Evolutionary conservation across 2,888 invertebrate species (phyloP).

Genomic region (Nomada fucata): DNA sequence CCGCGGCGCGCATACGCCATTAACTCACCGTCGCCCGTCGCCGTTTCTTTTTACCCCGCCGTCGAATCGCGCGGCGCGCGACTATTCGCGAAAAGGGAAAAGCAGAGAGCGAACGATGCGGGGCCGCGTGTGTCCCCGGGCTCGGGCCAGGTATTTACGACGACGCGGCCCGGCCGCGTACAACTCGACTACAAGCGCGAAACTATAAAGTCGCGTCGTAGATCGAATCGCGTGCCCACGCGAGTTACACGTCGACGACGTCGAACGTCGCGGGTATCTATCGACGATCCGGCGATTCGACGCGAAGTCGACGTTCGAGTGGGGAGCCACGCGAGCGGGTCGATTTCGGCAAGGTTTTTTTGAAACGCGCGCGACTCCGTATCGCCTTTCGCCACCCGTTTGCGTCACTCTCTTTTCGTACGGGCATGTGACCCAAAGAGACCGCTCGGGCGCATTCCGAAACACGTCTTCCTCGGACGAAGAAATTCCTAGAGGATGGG

Average conservation of each 20-base stretch:
- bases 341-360: background rate
- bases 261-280: background rate
- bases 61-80: too few species aligned
- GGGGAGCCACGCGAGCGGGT: background rate
- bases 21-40: too few species aligned
- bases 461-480: background rate
- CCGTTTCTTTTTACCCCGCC: too few species aligned
- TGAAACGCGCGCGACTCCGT: background rate
- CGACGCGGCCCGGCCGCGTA: constrained; percentile 52
- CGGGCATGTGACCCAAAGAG: background rate
- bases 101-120: constrained; percentile 32
- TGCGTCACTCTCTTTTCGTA: background rate
- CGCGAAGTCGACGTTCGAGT: too few species aligned
- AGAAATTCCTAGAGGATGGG: background rate
- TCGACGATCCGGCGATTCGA: too few species aligned
- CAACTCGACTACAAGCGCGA: constrained; percentile 53
- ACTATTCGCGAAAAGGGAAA: background rate
- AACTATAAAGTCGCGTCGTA: constrained; percentile 15
- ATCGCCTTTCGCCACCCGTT: background rate
- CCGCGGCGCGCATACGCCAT: background rate
- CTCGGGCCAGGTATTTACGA: constrained; percentile 70
- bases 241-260: constrained; percentile 32
- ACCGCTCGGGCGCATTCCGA: too few species aligned
- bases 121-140: constrained; percentile 42
- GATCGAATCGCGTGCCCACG: constrained; percentile 32